Percentiles rank a stretch among this genome's conserved stretches.
Evolutionary conservation across 2,797 vertebrate species (phyloP).

Genomic region (Pseudomugil gertrudae): DNA sequence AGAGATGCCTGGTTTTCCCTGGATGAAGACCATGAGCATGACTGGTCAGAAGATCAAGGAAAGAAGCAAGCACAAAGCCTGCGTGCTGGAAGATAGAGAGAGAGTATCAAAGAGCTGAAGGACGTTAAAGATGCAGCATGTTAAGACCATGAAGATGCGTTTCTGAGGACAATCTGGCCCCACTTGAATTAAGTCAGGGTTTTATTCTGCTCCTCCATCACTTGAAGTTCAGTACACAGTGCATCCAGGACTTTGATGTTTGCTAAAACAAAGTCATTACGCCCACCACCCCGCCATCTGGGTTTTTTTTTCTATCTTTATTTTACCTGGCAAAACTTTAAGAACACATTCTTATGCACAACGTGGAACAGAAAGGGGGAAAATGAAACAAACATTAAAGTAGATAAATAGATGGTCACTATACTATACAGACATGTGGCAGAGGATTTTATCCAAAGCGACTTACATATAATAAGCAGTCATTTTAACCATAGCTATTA

Average conservation of each 20-base stretch:
- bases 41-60: slow-evolving; percentile 52
- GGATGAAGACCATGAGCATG: slow-evolving; percentile 26
- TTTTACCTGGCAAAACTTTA: too few species aligned
- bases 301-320: too few species aligned
- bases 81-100: neutral
- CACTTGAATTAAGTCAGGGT: neutral
- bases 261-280: neutral
- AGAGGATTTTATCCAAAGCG: too few species aligned
- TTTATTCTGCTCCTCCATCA: neutral
- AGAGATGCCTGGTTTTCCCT: neutral
- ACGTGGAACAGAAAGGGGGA: too few species aligned
- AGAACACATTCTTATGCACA: too few species aligned
- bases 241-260: neutral
- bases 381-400: too few species aligned
- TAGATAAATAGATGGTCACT: too few species aligned
- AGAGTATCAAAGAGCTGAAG: slow-evolving; percentile 19
- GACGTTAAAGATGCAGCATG: slow-evolving; percentile 9
- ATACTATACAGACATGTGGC: too few species aligned
- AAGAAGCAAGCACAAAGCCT: neutral
- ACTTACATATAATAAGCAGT: too few species aligned
- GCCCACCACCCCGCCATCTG: too few species aligned
- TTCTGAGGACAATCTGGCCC: neutral
- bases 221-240: neutral
- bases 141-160: neutral
- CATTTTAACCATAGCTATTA: too few species aligned